Base-by-base conservation (phyloP, 2,888 invertebrate species). In the Tiphia femorata region DNA sequence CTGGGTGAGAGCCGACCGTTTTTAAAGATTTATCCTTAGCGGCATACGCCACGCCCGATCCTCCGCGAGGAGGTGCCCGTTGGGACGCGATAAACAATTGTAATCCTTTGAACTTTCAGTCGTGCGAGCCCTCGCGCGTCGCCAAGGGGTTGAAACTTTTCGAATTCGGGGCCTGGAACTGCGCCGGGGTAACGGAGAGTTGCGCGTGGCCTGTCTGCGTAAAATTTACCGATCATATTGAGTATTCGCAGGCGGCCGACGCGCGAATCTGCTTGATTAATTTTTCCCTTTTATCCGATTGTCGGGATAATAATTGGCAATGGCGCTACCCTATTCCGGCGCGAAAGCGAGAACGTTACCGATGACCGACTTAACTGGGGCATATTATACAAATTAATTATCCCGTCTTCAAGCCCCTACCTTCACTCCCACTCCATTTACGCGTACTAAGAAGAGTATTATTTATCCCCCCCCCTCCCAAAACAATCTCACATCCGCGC, bases 371-470 rank as follows among this genome's bases (percentile, higher is more conserved):
- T 82, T 81, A 82, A 81, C 81, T 81, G 67, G 74, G 78, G 79
- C 78, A 82, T 82, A 83, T 82, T 82, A 82, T 81, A 77, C 81
- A 78, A 80, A 82, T 82, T 83, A 81, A 82, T 82, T 81, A 81
- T 74, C 78, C 69, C 61, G 68, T 69, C 21, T 19, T 19, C 40
- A 14, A 12, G n/a, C 19, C 6, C 25, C 37, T 16, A 37, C 4
- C 37, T 1, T 19, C 37, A 19, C 37, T 19, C 37, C 37, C 40
- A n/a, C n/a, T 67, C n/a, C n/a, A n/a, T n/a, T n/a, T n/a, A n/a
- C n/a, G n/a, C n/a, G n/a, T n/a, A n/a, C 49, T 76, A 73, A 74
- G 72, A 79, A 76, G 76, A 75, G 77, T 81, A 82, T 81, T 81
- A 82, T 81, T 81, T 80, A 82, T 80, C 78, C 61, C 62, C 58